Conservation (phyloP, 1,140 invertebrate genomes). For the Drosophila grimshawi region DNA sequence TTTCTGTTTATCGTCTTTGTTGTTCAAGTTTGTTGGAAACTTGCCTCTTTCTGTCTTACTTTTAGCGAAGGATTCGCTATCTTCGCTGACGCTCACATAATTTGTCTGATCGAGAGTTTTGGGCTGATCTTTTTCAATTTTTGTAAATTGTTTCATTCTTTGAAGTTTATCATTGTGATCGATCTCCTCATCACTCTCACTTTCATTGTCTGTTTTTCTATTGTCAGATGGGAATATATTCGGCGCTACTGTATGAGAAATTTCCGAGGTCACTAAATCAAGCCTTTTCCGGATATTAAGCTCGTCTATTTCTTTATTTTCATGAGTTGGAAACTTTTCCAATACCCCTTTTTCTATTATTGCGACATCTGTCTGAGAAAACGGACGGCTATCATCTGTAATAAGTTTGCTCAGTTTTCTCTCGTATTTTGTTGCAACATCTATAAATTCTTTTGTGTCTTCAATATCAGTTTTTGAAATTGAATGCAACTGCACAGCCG, state of each 20-base stretch:
- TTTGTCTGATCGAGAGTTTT: neutral
- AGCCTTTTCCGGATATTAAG: slow-evolving; percentile 10
- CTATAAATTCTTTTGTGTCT: slow-evolving; percentile 58
- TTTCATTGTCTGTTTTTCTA: slow-evolving; percentile 20
- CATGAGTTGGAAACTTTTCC: slow-evolving; percentile 52
- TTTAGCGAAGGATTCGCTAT: neutral
- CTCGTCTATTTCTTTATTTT: slow-evolving; percentile 9
- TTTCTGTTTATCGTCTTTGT: too few species aligned
- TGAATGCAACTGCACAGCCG: slow-evolving; percentile 64
- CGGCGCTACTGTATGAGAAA: neutral
- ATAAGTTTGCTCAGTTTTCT: slow-evolving; percentile 41
- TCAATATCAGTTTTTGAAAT: slow-evolving; percentile 64
- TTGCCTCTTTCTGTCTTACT: neutral
- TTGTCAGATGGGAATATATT: slow-evolving; percentile 51
- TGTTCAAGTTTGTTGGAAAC: slow-evolving; percentile 1
- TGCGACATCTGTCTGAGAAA: slow-evolving; percentile 2
- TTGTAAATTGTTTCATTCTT: slow-evolving; percentile 33
- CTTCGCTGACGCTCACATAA: neutral
- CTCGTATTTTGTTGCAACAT: slow-evolving; percentile 43
- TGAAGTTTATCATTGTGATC: slow-evolving; percentile 23
- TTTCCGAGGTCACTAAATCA: slow-evolving; percentile 8
- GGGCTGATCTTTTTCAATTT: neutral
- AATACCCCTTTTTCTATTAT: neutral
- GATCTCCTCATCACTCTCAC: slow-evolving; percentile 68
- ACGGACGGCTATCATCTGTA: slow-evolving; percentile 15